Evolutionary conservation across 2,797 vertebrate genomes (phyloP), one percentile per base, ranked within the genome.

Genomic region (Cossypha niveicapilla): DNA sequence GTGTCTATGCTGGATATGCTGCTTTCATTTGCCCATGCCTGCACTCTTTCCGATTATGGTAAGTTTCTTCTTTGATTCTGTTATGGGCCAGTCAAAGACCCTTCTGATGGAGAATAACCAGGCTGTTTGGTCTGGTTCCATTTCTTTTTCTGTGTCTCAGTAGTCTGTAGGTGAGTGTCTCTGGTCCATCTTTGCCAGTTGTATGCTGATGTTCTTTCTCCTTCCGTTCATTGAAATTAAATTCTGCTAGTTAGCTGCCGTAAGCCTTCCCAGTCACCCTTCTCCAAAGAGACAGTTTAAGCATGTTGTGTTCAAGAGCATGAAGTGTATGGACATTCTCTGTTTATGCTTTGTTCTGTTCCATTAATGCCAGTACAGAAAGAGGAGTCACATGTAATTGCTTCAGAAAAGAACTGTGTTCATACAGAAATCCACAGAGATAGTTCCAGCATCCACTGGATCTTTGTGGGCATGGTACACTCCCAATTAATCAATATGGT

Each of bases 1-100:
- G 99, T 99, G n/a, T 99, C 99, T 25, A 99, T 99, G 99, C 97
- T 99, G 97, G 99, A 99, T 94, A 99, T 99, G 99, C 94, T 99
- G 90, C 98, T 98, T 61, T 99, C 99, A 2, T 98, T 99, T 92
- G 99, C 99, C 82, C 98, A 98, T 7, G 97, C 98, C 41, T 99
- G 99, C 96, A 99, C 99, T 60, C 97, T 99, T 91, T 99, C 99
- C 35, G 98, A 99, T 93, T 99, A 99, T 6, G 99, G 99, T 99
- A 96, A 97, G 98, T 96, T 87, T 51, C 23, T 86, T 83, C 47
- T 42, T 88, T 75, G 60, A 68, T 70, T 94, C 75, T 7, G 3
- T 65, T 32, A 27, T 1, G 5, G 34, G 19, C 47, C 39, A 45
- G 14, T n/a, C 77, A 24, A 77, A 66, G 47, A 51, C 14, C 6